A percentile compares a stretch with the other conserved stretches of the same genome.
Evolutionary conservation across 2,113 vertebrate genomes (phyloP).

Genomic region (Falcunculus frontatus): DNA sequence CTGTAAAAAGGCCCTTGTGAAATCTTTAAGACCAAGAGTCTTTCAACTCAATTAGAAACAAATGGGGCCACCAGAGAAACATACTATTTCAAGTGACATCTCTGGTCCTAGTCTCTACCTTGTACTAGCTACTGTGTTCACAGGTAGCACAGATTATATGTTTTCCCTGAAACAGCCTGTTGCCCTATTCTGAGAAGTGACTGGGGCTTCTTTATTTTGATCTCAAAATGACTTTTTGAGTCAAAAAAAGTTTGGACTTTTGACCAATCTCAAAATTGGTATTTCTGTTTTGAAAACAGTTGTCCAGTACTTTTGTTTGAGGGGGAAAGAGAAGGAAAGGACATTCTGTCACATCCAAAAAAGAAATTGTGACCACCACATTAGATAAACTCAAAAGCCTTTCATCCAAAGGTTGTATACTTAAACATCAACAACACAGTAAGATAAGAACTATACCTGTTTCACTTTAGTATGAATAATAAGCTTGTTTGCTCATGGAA

Average conservation of each 20-base stretch:
- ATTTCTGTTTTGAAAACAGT: background rate
- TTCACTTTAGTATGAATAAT: background rate
- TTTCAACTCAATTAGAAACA: background rate
- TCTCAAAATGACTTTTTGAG: background rate
- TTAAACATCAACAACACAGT: background rate
- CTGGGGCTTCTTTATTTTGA: background rate
- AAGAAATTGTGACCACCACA: background rate
- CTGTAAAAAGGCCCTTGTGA: background rate
- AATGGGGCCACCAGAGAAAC: background rate
- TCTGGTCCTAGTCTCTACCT: background rate
- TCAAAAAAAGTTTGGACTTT: too few species aligned
- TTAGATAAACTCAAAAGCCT: background rate
- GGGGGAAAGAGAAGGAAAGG: background rate
- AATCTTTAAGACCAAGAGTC: background rate
- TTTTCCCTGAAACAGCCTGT: background rate
- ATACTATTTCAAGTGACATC: background rate
- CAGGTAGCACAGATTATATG: fast-evolving
- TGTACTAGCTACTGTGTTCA: too few species aligned
- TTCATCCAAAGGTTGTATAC: background rate
- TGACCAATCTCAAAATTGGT: background rate
- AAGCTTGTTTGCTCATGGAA: background rate
- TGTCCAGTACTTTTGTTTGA: background rate
- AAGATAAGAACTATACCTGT: background rate
- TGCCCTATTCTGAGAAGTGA: background rate
- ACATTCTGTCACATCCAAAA: background rate